A percentile compares a stretch with the other conserved stretches of the same genome.
These are phyloP conservation scores for Nyctibius bracteatus DNA, from an alignment of 2,113 vertebrate species.

Conservation along the genomic window DNA sequence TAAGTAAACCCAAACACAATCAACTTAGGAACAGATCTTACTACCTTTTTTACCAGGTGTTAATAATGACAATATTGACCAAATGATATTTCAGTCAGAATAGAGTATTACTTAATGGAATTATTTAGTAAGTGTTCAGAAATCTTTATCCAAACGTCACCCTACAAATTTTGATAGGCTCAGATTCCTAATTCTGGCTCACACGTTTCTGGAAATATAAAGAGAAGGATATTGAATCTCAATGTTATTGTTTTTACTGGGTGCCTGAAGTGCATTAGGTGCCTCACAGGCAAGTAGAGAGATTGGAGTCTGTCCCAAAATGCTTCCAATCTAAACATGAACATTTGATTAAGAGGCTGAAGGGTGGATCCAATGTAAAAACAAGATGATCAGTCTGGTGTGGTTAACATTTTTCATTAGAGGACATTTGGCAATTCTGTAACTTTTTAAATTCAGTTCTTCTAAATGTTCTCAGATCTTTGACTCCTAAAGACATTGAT, in stretches of 20 bases:
- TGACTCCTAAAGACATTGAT: not conserved
- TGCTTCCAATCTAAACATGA: not conserved
- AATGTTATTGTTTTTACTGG: not conserved
- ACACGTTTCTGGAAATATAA: not conserved
- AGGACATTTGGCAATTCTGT: not conserved
- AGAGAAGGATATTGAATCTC: not conserved
- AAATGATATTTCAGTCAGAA: not conserved
- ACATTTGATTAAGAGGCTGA: not conserved
- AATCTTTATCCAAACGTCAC: not conserved
- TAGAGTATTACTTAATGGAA: not conserved
- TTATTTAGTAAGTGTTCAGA: not conserved
- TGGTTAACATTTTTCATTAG: not conserved
- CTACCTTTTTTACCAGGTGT: not conserved
- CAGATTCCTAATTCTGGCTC: not conserved
- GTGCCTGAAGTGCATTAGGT: not conserved
- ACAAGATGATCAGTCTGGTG: not conserved
- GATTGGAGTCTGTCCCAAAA: not conserved
- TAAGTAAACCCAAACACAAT: not conserved
- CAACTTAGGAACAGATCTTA: not conserved
- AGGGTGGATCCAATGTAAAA: not conserved
- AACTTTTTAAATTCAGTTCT: not conserved
- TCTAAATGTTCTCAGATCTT: not conserved
- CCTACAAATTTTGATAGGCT: not conserved
- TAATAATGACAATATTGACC: not conserved
- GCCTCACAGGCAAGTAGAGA: not conserved